These are phyloP conservation scores for Ceratitis capitata DNA, from an alignment of 1,140 invertebrate genomes.

Conservation along the genomic window DNA sequence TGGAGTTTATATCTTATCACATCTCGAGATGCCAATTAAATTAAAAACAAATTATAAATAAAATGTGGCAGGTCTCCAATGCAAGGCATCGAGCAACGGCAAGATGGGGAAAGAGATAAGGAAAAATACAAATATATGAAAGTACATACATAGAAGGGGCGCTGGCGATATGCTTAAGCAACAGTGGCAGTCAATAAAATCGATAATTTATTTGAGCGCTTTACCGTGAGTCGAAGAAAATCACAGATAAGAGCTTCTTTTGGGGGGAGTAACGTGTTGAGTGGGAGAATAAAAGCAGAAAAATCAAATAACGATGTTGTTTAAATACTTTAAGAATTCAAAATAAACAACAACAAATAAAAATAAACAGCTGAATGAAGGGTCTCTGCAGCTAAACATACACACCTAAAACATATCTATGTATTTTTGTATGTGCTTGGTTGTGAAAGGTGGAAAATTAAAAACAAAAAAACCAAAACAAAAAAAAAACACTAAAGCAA, in stretches of 20 bases:
- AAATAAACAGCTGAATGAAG: too few species aligned
- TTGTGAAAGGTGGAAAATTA: background rate
- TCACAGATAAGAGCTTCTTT: background rate
- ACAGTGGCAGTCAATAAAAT: conserved; percentile 29
- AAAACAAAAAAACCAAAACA: background rate
- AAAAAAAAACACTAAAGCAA: background rate
- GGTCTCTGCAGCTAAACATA: background rate
- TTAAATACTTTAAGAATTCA: conserved; percentile 18
- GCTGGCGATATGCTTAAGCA: background rate
- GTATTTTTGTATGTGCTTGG: background rate
- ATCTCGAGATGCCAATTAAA: conserved; percentile 32
- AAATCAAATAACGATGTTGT: conserved; percentile 18
- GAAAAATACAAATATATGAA: too few species aligned
- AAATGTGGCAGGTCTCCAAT: background rate
- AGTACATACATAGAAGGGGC: too few species aligned
- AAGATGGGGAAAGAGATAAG: too few species aligned
- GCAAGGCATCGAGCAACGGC: too few species aligned
- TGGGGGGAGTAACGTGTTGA: background rate
- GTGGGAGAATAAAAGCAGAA: background rate
- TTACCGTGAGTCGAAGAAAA: background rate
- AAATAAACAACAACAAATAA: conserved; percentile 1
- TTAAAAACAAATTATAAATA: conserved; percentile 42
- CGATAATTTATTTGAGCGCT: conserved; percentile 14
- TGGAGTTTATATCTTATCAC: conserved; percentile 3
- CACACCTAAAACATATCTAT: background rate